Percentiles rank a stretch among this genome's conserved stretches.
Conservation (phyloP, 2,888 invertebrate species). For the Arge pagana region DNA sequence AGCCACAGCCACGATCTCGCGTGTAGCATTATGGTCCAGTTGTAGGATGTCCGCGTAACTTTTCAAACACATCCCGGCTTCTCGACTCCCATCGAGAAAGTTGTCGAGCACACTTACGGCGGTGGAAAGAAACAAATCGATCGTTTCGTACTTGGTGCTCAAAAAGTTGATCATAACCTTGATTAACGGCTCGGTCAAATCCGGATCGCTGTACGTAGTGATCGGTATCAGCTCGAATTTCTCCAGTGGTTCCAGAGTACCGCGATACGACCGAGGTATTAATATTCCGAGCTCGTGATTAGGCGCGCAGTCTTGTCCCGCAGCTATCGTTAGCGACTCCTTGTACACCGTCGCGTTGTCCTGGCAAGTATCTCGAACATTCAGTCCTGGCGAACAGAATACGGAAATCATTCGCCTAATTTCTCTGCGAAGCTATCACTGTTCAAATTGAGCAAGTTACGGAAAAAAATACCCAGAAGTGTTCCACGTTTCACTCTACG, state of each 20-base stretch:
- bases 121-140: slow-evolving; percentile 44
- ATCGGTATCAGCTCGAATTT: slow-evolving; percentile 46
- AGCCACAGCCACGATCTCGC: slow-evolving; percentile 41
- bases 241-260: slow-evolving; percentile 43
- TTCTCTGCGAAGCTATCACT: no score
- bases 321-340: slow-evolving; percentile 42
- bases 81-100: slow-evolving; percentile 40
- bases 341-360: slow-evolving; percentile 49
- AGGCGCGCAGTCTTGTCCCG: slow-evolving; percentile 45
- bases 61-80: slow-evolving; percentile 49
- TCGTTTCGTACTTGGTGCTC: slow-evolving; percentile 39
- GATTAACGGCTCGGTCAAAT: slow-evolving; percentile 44
- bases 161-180: slow-evolving; percentile 45
- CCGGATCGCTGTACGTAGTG: slow-evolving; percentile 41
- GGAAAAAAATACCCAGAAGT: slow-evolving; percentile 1
- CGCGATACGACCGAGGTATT: slow-evolving; percentile 39
- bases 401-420: not conserved
- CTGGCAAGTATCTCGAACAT: slow-evolving; percentile 52
- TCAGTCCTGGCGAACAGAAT: slow-evolving; percentile 44
- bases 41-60: slow-evolving; percentile 30
- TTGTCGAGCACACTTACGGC: slow-evolving; percentile 33
- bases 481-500: not conserved
- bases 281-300: slow-evolving; percentile 48
- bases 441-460: not conserved
- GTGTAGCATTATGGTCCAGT: slow-evolving; percentile 32